Evolutionary conservation across 2,888 invertebrate genomes (phyloP).

Genomic region (Parascotia fuliginaria): DNA sequence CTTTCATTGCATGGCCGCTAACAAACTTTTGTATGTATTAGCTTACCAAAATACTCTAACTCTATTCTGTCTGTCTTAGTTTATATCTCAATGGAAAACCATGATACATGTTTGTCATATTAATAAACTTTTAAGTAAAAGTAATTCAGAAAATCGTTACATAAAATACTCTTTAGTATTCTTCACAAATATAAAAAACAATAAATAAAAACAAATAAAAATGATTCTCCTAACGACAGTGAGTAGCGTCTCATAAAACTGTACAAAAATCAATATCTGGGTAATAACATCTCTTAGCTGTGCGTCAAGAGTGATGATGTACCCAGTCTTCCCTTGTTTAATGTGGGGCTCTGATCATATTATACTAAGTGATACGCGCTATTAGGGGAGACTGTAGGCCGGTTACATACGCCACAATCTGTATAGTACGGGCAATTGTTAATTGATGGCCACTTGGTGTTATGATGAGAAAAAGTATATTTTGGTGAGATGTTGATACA

Average conservation of each 20-base stretch:
- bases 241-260: conserved; percentile 9
- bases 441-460: neutral
- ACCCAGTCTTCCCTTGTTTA: conserved; percentile 37
- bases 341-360: conserved; percentile 69
- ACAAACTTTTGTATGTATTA: too few species aligned
- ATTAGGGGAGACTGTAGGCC: conserved; percentile 55
- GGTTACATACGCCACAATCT: conserved; percentile 17
- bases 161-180: neutral
- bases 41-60: too few species aligned
- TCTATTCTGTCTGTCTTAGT: too few species aligned
- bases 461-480: neutral
- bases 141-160: too few species aligned
- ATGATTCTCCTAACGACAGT: neutral
- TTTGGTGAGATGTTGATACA: neutral
- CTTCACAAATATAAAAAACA: neutral
- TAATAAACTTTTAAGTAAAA: too few species aligned
- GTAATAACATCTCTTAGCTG: conserved; percentile 12
- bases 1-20: too few species aligned
- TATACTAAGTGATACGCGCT: conserved; percentile 78
- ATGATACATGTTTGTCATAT: too few species aligned
- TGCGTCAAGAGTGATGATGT: conserved; percentile 13
- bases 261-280: conserved; percentile 10
- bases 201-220: neutral
- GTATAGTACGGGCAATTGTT: neutral
- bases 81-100: too few species aligned